These are phyloP conservation scores for Stratiomys singularior DNA, from an alignment of 2,888 invertebrate genomes.

Conservation along the genomic window DNA sequence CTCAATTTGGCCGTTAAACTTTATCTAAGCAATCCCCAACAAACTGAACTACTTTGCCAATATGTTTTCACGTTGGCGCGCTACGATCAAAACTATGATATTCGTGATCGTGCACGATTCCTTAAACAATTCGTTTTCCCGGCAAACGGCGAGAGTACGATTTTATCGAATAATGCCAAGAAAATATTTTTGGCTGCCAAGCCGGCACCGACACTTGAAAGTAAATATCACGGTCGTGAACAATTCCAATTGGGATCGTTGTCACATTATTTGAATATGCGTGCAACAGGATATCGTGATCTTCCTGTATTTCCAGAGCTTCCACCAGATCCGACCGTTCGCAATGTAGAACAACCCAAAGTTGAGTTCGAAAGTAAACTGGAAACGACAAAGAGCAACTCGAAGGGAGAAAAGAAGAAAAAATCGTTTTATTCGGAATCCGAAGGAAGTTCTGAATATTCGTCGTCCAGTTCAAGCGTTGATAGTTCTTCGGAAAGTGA, in stretches of 20 bases:
- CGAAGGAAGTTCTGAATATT: conserved; percentile 62
- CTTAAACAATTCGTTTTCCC: conserved; percentile 82
- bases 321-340: conserved; percentile 78
- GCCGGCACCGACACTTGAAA: conserved; percentile 91
- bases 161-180: conserved; percentile 76
- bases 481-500: conserved; percentile 57
- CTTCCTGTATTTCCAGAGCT: conserved; percentile 84
- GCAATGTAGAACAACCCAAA: conserved; percentile 74
- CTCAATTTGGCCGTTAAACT: conserved; percentile 95
- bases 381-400: not conserved
- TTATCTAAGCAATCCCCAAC: conserved; percentile 86
- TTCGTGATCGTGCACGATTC: conserved; percentile 93
- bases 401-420: conserved; percentile 66
- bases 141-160: conserved; percentile 66
- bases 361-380: conserved; percentile 51
- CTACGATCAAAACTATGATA: conserved; percentile 98
- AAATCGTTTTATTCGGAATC: conserved; percentile 72
- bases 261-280: conserved; percentile 91
- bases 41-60: conserved; percentile 86
- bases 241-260: conserved; percentile 93
- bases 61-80: conserved; percentile 95
- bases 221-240: conserved; percentile 84
- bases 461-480: conserved; percentile 55
- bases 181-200: conserved; percentile 91
- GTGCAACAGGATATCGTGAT: conserved; percentile 88